Conservation (phyloP, 2,888 invertebrate genomes). For the Gibbula magus region DNA sequence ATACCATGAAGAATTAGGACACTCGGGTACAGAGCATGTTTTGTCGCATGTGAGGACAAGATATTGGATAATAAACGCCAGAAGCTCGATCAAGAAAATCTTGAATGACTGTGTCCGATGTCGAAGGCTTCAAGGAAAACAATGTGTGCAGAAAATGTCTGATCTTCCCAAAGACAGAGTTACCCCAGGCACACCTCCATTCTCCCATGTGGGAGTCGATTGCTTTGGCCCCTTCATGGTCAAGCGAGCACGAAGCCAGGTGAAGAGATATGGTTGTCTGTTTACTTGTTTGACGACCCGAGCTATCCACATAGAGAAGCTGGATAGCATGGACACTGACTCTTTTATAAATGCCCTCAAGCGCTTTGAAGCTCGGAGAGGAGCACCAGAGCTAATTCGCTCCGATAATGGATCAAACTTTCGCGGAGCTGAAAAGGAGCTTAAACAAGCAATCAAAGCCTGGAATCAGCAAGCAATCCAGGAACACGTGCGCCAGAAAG, state of each 20-base stretch:
- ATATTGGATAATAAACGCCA: conserved; percentile 45
- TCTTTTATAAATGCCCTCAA: no score
- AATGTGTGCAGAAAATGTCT: conserved; percentile 25
- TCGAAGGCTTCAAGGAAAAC: conserved; percentile 21
- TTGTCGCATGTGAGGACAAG: conserved; percentile 38
- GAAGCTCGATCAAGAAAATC: conserved; percentile 32
- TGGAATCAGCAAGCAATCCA: conserved; percentile 7
- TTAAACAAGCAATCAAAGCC: background rate
- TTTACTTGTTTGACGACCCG: conserved; percentile 52
- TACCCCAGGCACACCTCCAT: background rate
- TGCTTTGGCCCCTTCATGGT: conserved; percentile 54
- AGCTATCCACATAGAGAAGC: conserved; percentile 51
- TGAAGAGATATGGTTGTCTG: conserved; percentile 52
- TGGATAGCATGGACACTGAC: no score
- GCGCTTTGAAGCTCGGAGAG: no score
- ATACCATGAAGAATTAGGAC: conserved; percentile 36
- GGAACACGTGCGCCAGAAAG: conserved; percentile 21
- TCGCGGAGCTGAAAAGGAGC: no score
- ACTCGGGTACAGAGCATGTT: conserved; percentile 46
- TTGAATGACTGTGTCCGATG: conserved; percentile 40
- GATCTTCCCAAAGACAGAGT: background rate
- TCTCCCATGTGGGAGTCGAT: conserved; percentile 47
- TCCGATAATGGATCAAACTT: background rate
- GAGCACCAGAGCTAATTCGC: conserved; percentile 19
- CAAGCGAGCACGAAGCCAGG: conserved; percentile 49